phyloP scores from a whole-genome alignment of 2,888 invertebrate species.

The Baronia brevicornis region DNA sequence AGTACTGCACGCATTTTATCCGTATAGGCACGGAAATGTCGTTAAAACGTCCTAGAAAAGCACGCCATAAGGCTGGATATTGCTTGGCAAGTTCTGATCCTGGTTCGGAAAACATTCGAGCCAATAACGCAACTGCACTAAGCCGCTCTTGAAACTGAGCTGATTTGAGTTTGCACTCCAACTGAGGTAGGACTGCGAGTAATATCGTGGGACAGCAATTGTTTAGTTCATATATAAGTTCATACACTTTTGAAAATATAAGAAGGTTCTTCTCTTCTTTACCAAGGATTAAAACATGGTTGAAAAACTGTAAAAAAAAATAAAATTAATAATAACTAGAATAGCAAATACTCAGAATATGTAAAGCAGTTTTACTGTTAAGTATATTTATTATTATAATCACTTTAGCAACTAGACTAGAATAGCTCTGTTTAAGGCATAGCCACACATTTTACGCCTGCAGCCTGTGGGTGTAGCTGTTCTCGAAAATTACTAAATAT shows the following conservation, averaged over 20 bases:
- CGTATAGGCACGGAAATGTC: conserved; percentile 95
- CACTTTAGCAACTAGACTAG: too few relatives aligned
- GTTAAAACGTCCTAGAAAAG: conserved; percentile 94
- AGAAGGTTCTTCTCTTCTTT: conserved; percentile 88
- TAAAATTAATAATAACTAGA: not conserved
- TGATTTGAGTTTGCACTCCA: conserved; percentile 96
- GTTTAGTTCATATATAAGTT: conserved; percentile 96
- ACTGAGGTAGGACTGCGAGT: conserved; percentile 91
- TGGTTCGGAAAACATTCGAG: conserved; percentile 97
- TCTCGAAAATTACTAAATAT: too few relatives aligned
- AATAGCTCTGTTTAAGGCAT: too few relatives aligned
- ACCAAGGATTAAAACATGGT: conserved; percentile 94
- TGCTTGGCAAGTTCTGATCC: conserved; percentile 91
- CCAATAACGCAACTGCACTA: conserved; percentile 89
- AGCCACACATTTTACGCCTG: too few relatives aligned
- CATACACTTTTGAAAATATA: conserved; percentile 91
- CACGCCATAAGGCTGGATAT: conserved; percentile 91
- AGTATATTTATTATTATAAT: too few relatives aligned
- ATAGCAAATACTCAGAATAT: not conserved
- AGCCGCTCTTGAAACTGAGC: conserved; percentile 91
- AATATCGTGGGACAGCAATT: conserved; percentile 93
- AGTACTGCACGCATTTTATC: conserved; percentile 96
- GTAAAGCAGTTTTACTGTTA: not conserved
- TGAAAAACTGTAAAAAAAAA: conserved; percentile 86
- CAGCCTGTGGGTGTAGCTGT: too few relatives aligned